A percentile compares a stretch with the other conserved stretches of the same genome.
These are phyloP conservation scores for Keiferia lycopersicella DNA, from an alignment of 2,888 invertebrate genomes.

Conservation along the genomic window DNA sequence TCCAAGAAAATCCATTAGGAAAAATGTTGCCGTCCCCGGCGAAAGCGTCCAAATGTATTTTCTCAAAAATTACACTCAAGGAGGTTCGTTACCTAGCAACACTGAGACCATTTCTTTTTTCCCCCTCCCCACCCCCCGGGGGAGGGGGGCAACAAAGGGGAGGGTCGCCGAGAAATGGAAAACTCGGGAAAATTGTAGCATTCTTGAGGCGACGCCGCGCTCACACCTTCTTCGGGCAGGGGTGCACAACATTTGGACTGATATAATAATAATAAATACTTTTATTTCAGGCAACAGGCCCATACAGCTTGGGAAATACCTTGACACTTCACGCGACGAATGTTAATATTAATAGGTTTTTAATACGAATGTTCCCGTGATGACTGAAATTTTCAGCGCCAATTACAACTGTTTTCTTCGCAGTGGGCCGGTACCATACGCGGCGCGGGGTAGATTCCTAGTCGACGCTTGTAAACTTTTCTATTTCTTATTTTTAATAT, in stretches of 20 bases:
- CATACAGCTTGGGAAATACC: too few species aligned
- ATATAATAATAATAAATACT: too few species aligned
- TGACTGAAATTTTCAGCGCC: too few species aligned
- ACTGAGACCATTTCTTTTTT: constrained; percentile 71
- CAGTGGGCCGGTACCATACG: too few species aligned
- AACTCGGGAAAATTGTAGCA: constrained; percentile 82
- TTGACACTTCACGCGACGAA: too few species aligned
- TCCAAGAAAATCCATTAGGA: constrained; percentile 22
- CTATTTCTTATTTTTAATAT: too few species aligned
- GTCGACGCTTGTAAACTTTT: too few species aligned
- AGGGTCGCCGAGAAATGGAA: constrained; percentile 77
- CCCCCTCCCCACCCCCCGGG: constrained; percentile 43
- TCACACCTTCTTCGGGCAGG: constrained; percentile 75
- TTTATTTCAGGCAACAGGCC: too few species aligned
- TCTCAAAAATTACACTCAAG: constrained; percentile 39
- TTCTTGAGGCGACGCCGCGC: constrained; percentile 80
- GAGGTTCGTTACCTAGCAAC: constrained; percentile 65
- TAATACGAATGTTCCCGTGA: too few species aligned
- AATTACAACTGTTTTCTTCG: too few species aligned
- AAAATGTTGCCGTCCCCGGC: neutral
- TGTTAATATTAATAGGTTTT: too few species aligned
- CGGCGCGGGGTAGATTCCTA: too few species aligned
- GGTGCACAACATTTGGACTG: constrained; percentile 50
- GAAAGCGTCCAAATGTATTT: constrained; percentile 11
- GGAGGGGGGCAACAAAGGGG: constrained; percentile 39